Percentiles rank a stretch among this genome's conserved stretches.
Evolutionary conservation across 2,113 vertebrate species (phyloP).

Genomic region (Sinocyclocheilus maitianheensis): DNA sequence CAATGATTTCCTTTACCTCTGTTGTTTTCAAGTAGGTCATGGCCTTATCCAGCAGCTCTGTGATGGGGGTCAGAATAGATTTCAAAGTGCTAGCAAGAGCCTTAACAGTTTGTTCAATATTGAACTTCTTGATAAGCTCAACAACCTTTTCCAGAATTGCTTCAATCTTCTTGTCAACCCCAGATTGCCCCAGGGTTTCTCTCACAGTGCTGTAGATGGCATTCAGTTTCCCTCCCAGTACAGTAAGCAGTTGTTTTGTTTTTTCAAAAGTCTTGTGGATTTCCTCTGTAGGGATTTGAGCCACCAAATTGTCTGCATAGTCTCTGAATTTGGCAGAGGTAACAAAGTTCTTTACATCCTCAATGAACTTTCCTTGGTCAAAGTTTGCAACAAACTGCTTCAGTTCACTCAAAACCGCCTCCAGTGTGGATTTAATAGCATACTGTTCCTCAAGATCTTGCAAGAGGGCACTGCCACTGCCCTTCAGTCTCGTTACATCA

Average conservation of each 20-base stretch:
- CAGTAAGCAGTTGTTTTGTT: conserved; percentile 68
- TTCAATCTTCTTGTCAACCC: conserved; percentile 77
- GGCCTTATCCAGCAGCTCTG: conserved; percentile 65
- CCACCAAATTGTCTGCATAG: conserved; percentile 64
- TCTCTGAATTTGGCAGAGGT: conserved; percentile 60
- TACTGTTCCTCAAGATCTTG: conserved; percentile 76
- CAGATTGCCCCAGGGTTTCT: conserved; percentile 75
- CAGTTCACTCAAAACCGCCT: conserved; percentile 68
- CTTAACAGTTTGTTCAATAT: conserved; percentile 77
- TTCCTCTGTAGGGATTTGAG: conserved; percentile 63
- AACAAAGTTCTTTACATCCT: conserved; percentile 69
- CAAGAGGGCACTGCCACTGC: conserved; percentile 74
- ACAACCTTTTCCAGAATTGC: conserved; percentile 77
- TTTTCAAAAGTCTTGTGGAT: conserved; percentile 64
- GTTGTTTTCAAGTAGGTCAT: conserved; percentile 75
- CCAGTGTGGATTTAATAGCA: conserved; percentile 70
- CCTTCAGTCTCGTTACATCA: conserved; percentile 73
- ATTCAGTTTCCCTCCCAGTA: conserved; percentile 79
- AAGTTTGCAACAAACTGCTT: conserved; percentile 71
- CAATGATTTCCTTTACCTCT: conserved; percentile 77
- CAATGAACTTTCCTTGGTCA: conserved; percentile 68
- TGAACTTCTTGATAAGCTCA: conserved; percentile 78
- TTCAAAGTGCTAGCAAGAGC: conserved; percentile 69
- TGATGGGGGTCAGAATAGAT: conserved; percentile 72
- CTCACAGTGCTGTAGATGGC: conserved; percentile 67